These are phyloP conservation scores for Cenopis cana DNA, from an alignment of 2,888 invertebrate species.

Conservation along the genomic window DNA sequence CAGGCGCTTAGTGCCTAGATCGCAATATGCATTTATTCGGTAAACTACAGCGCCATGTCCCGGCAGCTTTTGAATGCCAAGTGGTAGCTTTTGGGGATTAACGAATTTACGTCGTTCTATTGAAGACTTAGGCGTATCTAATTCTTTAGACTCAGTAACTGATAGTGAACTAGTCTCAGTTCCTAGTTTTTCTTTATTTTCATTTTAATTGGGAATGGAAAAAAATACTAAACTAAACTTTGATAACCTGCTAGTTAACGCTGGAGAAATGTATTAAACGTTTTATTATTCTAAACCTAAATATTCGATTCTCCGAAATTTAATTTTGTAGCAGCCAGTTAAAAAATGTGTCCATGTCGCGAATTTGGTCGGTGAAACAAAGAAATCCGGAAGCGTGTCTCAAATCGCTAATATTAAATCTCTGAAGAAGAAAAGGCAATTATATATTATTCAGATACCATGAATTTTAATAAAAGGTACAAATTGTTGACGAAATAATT, in stretches of 20 bases:
- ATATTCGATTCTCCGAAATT: conserved; percentile 1
- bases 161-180: neutral
- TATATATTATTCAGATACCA: conserved; percentile 33
- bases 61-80: conserved; percentile 34
- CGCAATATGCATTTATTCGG: conserved; percentile 44
- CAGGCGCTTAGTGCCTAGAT: conserved; percentile 51
- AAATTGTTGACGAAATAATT: conserved; percentile 20
- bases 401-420: conserved; percentile 42
- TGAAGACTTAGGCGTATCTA: conserved; percentile 14
- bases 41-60: conserved; percentile 31
- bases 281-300: neutral
- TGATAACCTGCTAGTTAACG: neutral
- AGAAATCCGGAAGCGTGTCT: conserved; percentile 35
- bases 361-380: conserved; percentile 35
- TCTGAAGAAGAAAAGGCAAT: conserved; percentile 43
- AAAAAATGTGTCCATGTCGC: conserved; percentile 26
- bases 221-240: neutral
- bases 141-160: neutral
- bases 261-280: neutral
- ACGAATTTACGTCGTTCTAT: conserved; percentile 18
- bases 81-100: conserved; percentile 31
- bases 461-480: conserved; percentile 36
- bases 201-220: neutral
- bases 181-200: neutral
- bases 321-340: conserved; percentile 10